Evolutionary conservation across 2,797 vertebrate species (phyloP).

Genomic region (Hafferia zeledoni): DNA sequence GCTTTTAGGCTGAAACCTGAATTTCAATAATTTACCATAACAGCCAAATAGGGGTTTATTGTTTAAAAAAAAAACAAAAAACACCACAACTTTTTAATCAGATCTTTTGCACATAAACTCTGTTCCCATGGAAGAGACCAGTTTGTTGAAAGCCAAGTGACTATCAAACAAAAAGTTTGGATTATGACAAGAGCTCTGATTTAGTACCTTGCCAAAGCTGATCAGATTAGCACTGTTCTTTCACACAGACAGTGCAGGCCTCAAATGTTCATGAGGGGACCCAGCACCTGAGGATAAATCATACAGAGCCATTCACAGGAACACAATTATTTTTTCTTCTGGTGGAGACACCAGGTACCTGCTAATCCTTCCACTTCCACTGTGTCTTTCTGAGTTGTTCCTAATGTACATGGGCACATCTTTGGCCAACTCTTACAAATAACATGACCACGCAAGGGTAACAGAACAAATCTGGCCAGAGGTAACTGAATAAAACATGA

Average conservation of each 20-base stretch:
- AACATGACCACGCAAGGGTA: background rate
- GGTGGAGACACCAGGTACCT: background rate
- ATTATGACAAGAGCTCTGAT: background rate
- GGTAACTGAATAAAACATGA: constrained; percentile 13
- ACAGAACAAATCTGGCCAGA: background rate
- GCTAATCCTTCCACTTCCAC: background rate
- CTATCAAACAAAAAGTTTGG: background rate
- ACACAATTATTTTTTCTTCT: background rate
- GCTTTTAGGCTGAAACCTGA: background rate
- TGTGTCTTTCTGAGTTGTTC: background rate
- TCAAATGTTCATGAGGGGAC: background rate
- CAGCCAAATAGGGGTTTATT: background rate
- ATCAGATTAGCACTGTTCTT: background rate
- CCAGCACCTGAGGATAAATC: background rate
- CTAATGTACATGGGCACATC: background rate
- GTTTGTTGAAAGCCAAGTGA: background rate
- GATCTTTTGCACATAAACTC: background rate
- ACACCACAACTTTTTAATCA: background rate
- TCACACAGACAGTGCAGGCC: background rate
- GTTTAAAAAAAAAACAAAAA: background rate
- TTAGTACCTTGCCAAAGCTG: background rate
- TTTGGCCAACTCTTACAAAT: background rate
- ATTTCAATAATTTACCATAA: background rate
- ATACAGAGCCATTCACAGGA: background rate
- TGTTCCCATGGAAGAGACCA: background rate